Evolutionary conservation across 2,113 vertebrate species (phyloP), one percentile per base, ranked within the genome.

Genomic region (Corythaixoides concolor): DNA sequence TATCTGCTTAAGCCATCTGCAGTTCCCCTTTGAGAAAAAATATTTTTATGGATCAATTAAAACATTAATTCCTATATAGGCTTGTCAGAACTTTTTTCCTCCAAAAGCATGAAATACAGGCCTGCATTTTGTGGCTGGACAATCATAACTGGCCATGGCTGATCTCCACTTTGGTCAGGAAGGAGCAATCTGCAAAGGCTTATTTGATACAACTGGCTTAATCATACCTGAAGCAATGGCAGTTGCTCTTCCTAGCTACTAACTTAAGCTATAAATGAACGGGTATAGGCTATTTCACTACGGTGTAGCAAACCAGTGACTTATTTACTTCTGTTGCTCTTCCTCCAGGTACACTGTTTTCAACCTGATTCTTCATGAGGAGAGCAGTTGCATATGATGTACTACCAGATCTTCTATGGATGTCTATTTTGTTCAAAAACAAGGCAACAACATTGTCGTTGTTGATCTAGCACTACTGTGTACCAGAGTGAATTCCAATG

Each of bases 401-500:
- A 56, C 82, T 73, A 53, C 23, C 41, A 86, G 43, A 35, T 37
- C 37, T 49, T 77, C 60, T n/a, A 22, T 20, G 53, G 39, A 39
- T 79, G 37, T 76, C 50, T 70, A 15, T 73, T 77, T 52, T 86
- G 18, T 69, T 76, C 55, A 90, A 85, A 92, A 79, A 20, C 49
- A 56, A 81, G 60, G 74, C 93, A 95, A 79, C 52, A 26, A 52
- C 24, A 68, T 66, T 43, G 39, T 76, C 59, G n/a, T 15, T 82
- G 55, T 59, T 72, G 74, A 78, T 67, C 37, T 74, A 79, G 30
- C 33, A 74, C 56, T 88, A 8, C 15, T 86, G 39, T 70, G 53
- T 98, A 99, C 99, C 99, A 97, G 99, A 99, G 95, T 99, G 99
- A 62, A 99, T 98, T 47, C 99, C 99, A 53, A 99, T 99, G n/a